Evolutionary conservation across 2,797 vertebrate species (phyloP).

Genomic region (Balearica regulorum): DNA sequence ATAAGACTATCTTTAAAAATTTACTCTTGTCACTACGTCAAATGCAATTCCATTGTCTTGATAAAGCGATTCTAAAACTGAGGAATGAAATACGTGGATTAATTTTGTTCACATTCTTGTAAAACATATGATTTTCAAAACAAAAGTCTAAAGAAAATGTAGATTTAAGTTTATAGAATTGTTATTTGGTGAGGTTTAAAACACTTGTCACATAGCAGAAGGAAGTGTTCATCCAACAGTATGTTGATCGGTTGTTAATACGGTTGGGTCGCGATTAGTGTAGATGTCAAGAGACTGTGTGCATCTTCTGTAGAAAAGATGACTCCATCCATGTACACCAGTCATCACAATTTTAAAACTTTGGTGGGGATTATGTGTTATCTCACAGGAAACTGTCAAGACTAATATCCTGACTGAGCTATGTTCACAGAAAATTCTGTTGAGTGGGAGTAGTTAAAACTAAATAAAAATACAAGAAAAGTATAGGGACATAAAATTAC

Average conservation of each 20-base stretch:
- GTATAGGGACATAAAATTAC: not conserved
- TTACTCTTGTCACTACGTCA: not conserved
- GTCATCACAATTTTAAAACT: not conserved
- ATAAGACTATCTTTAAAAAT: not conserved
- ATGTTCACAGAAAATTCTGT: not conserved
- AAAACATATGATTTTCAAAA: not conserved
- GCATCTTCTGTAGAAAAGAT: not conserved
- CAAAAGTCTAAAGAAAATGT: not conserved
- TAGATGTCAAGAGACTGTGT: not conserved
- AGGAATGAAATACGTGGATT: not conserved
- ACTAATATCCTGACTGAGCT: not conserved
- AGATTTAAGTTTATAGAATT: not conserved
- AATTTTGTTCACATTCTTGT: not conserved
- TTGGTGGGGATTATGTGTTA: not conserved
- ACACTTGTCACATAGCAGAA: not conserved
- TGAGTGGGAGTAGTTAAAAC: not conserved
- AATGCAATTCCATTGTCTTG: not conserved
- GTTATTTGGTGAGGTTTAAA: not conserved
- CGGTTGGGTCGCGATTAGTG: not conserved
- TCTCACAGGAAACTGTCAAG: not conserved
- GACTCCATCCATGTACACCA: not conserved
- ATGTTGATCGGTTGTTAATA: not conserved
- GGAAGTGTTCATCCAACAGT: not conserved
- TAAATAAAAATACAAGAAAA: not conserved
- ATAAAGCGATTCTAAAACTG: not conserved